Base-by-base conservation (phyloP, 2,113 vertebrate genomes). In the Otus sunia region DNA sequence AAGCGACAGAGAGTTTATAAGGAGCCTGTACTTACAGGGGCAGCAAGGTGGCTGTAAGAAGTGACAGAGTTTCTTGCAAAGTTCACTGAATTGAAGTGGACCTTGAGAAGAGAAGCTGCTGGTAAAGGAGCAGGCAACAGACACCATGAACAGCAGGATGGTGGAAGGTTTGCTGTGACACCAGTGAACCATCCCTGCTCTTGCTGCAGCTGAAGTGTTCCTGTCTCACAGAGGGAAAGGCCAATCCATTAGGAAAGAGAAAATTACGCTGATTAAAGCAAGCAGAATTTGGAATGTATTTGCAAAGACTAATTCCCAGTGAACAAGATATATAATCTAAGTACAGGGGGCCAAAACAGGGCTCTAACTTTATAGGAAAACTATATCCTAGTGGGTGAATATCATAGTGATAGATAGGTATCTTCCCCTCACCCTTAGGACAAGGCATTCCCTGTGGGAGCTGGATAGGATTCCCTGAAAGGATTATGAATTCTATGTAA, bases 181-280 rank as follows among this genome's bases (percentile, higher is more conserved):
- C 34, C 45, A 34, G 60, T 9, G 23, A 92, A 50, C 47, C 34
- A 36, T 93, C 30, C 6, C 55, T 55, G 43, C n/a, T 95, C 60
- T 78, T 4, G 1, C 64, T 92, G 78, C 84, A 85, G 76, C 69
- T 89, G 73, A 94, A 63, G 25, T 17, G 7, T 88, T 88, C 56
- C 68, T 80, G 67, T 55, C 78, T 90, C 19, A 26, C 50, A n/a
- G 72, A 90, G 29, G 50, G 63, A 88, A 95, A 92, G 36, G 59
- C 21, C 36, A 90, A 73, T 91, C 84, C 77, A 88, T 93, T 91
- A 90, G 58, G 66, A 82, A 90, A 66, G 30, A 87, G 39, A 94
- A 91, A 96, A 95, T 82, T 53, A 36, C 1, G 1, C 22, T 68
- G 81, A 93, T 93, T 93, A 75, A 91, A 91, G 93, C 87, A 91